Evolutionary conservation across 1,140 invertebrate genomes (phyloP).

Genomic region (Sweltsa coloradensis): DNA sequence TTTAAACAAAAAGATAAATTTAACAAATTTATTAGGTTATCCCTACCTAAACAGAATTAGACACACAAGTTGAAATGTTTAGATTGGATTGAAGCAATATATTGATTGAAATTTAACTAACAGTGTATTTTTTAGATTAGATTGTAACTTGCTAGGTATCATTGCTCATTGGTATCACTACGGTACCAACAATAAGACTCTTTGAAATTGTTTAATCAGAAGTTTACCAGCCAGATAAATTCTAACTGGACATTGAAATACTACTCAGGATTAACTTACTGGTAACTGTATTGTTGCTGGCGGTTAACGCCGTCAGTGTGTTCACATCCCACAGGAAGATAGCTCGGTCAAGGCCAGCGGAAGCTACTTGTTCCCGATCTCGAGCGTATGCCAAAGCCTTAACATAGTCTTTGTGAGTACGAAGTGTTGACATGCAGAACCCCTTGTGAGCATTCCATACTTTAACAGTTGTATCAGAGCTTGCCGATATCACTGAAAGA

Average conservation of each 20-base stretch:
- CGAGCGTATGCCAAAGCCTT: constrained; percentile 97
- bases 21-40: constrained; percentile 3
- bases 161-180: not conserved
- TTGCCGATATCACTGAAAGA: constrained; percentile 89
- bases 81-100: too few relatives aligned
- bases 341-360: constrained; percentile 90
- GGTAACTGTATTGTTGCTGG: constrained; percentile 97
- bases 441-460: constrained; percentile 99
- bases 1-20: constrained; percentile 30
- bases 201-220: too few relatives aligned
- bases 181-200: not conserved
- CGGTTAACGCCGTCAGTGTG: constrained; percentile 91
- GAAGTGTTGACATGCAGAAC: constrained; percentile 95
- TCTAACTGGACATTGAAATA: too few relatives aligned
- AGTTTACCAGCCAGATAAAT: not conserved
- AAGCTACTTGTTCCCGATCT: constrained; percentile 94
- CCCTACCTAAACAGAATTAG: not conserved
- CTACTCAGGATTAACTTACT: constrained; percentile 52
- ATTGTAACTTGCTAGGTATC: too few relatives aligned
- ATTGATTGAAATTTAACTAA: too few relatives aligned
- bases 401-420: constrained; percentile 98
- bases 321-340: constrained; percentile 99
- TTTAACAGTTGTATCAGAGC: constrained; percentile 98
- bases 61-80: not conserved
- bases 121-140: too few relatives aligned